Evolutionary conservation across 2,797 vertebrate species (phyloP), one percentile per base, ranked within the genome.

Genomic region (Channa striata): DNA sequence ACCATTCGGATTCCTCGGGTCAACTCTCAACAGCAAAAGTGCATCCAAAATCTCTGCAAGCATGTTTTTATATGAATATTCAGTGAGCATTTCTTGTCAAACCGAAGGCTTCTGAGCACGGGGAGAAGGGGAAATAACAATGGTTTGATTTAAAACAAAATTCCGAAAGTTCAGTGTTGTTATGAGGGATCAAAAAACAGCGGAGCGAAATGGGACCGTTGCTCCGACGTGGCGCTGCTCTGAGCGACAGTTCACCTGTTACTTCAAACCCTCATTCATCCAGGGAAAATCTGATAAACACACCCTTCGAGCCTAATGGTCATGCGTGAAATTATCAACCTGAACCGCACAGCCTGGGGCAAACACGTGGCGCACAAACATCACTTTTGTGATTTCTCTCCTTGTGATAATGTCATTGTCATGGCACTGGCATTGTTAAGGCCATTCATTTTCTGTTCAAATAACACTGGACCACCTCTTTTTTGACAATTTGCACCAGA

Each of bases 21-120:
- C 62, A 82, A 73, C 20, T 76, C 71, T 77, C 73, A 62, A 74
- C 51, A 72, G 77, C 67, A 74, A 66, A 81, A 59, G 67, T 82
- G 68, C 71, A 83, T 83, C 72, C 66, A 56, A 72, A 80, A 82
- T 81, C 67, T 78, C 79, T 56, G 63, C 49, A 49, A 80, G 49
- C 46, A 61, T 59, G 40, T 52, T 64, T 74, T 53, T 11, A 36
- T 47, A 84, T 88, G 66, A 81, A 67, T 87, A 82, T 82, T 86
- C 76, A 81, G 68, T n/a, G 21, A 70, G 78, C 68, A 33, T 58
- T 64, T 68, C 36, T 42, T 80, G 80, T 80, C 65, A 80, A 60
- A 73, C 34, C 6, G 39, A 62, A 34, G 52, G 42, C 49, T 60
- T 74, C 13, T 11, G 53, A 67, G 68, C 48, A 33, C 0, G 0